Conservation (phyloP, 2,797 vertebrate species). For the Morelia viridis region DNA sequence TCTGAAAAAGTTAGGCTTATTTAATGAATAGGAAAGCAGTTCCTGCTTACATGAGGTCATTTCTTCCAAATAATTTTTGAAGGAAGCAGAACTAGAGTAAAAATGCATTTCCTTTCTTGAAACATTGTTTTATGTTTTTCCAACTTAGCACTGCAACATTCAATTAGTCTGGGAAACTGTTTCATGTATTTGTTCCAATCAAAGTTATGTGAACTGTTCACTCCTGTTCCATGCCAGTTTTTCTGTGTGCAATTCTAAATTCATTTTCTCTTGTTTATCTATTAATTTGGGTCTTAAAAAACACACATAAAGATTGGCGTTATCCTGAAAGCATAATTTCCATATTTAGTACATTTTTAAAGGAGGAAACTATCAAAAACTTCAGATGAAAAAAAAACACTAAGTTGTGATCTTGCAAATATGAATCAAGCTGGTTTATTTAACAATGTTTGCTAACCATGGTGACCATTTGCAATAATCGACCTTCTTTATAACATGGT, state of each 20-base stretch:
- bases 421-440: not conserved
- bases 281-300: not conserved
- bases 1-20: not conserved
- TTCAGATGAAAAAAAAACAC: not conserved
- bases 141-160: not conserved
- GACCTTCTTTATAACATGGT: not conserved
- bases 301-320: not conserved
- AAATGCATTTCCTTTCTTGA: not conserved
- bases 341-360: not conserved
- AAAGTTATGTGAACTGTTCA: not conserved
- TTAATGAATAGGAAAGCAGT: not conserved
- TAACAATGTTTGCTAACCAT: not conserved
- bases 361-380: not conserved
- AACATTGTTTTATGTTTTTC: not conserved
- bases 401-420: not conserved
- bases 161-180: not conserved
- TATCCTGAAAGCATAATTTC: not conserved
- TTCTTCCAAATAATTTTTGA: not conserved
- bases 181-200: not conserved
- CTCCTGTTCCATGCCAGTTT: not conserved
- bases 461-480: not conserved
- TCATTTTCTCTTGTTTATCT: not conserved
- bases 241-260: not conserved
- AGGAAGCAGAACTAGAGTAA: not conserved
- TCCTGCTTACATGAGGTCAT: not conserved